Conservation (phyloP, 2,113 vertebrate genomes). For the Ochotona curzoniae region DNA sequence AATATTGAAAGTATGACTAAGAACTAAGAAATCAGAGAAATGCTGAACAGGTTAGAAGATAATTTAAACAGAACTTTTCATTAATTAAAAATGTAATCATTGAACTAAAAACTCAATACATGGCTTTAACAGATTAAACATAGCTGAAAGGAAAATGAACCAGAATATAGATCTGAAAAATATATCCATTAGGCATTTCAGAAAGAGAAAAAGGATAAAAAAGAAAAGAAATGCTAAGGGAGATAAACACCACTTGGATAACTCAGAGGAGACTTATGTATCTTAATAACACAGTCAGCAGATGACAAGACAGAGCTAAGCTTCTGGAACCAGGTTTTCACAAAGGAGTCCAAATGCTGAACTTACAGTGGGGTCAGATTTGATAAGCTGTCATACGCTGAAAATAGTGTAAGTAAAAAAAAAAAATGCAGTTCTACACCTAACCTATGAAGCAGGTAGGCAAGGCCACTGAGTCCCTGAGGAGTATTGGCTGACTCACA, state of each 20-base stretch:
- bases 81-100: neutral
- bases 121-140: neutral
- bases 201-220: neutral
- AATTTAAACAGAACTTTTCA: neutral
- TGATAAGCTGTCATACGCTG: too few relatives aligned
- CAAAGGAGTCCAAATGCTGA: too few relatives aligned
- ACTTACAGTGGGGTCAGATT: too few relatives aligned
- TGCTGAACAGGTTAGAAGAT: neutral
- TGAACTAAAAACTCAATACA: constrained; percentile 15
- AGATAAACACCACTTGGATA: neutral
- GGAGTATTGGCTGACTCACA: too few relatives aligned
- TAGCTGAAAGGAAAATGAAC: neutral
- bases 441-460: too few relatives aligned
- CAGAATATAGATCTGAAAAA: constrained; percentile 10
- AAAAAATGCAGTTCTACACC: too few relatives aligned
- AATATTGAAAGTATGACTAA: neutral
- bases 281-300: too few relatives aligned
- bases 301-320: too few relatives aligned
- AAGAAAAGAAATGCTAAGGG: neutral
- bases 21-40: neutral
- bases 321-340: too few relatives aligned
- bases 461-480: too few relatives aligned
- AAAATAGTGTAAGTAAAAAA: too few relatives aligned
- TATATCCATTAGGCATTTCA: neutral
- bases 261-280: neutral